Evolutionary conservation across 2,797 vertebrate species (phyloP).

Genomic region (Myripristis jacobus): DNA sequence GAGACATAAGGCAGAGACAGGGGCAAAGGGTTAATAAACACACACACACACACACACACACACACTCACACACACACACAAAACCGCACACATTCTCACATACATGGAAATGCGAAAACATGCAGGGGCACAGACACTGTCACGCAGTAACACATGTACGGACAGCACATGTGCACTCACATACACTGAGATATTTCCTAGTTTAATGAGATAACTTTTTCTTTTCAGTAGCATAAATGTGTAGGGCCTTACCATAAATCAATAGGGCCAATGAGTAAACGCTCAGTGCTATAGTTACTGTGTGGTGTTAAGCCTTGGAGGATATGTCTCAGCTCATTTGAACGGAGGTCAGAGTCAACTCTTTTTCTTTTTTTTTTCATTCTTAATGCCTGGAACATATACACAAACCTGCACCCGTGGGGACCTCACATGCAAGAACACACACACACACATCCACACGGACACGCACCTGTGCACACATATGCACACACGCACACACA

Average conservation of each 20-base stretch:
- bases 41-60: constrained; percentile 35
- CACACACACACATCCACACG: constrained; percentile 21
- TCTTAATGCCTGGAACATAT: constrained; percentile 15
- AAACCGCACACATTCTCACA: constrained; percentile 15
- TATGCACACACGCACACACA: constrained; percentile 1
- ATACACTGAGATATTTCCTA: constrained; percentile 12
- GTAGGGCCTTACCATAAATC: too few species aligned
- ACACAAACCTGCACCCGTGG: neutral
- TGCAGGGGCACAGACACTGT: constrained; percentile 41
- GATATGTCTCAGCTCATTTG: constrained; percentile 11
- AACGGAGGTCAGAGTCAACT: constrained; percentile 2
- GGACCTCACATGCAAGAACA: constrained; percentile 12
- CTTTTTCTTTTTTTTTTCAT: constrained; percentile 19
- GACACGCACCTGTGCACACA: constrained; percentile 37
- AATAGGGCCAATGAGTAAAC: neutral
- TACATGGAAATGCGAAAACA: constrained; percentile 36
- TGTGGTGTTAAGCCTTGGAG: constrained; percentile 11
- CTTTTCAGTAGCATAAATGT: constrained; percentile 31
- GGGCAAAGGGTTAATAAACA: constrained; percentile 77
- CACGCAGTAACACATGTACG: neutral
- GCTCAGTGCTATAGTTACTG: constrained; percentile 6
- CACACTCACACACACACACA: constrained; percentile 15
- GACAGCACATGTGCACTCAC: constrained; percentile 18
- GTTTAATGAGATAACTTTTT: constrained; percentile 6
- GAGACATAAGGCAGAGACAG: constrained; percentile 75